Evolutionary conservation across 2,113 vertebrate species (phyloP).

Genomic region (Apteryx mantelli): DNA sequence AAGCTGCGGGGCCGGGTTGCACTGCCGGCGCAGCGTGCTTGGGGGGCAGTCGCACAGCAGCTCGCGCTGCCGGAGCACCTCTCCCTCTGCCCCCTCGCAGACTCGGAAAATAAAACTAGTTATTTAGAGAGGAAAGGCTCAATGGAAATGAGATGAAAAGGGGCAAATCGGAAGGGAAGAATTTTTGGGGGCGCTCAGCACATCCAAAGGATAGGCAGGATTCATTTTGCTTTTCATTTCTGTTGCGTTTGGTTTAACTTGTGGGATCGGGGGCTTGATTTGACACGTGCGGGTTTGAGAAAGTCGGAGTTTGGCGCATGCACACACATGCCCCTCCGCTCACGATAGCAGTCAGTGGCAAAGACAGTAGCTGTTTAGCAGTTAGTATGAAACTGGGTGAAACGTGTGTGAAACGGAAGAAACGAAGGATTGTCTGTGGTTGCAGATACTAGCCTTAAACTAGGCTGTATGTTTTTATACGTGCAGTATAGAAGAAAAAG

Average conservation of each 20-base stretch:
- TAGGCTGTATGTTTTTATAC: background rate
- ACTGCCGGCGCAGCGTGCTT: no score
- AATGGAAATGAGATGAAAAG: background rate
- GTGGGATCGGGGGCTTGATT: background rate
- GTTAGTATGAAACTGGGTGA: no score
- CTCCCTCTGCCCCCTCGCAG: background rate
- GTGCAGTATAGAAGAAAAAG: accelerated
- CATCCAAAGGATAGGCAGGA: background rate
- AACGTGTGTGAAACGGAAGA: background rate
- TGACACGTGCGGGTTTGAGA: background rate
- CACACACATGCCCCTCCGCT: accelerated
- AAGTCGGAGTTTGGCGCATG: no score
- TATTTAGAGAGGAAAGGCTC: background rate
- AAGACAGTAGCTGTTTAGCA: no score
- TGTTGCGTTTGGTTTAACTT: background rate
- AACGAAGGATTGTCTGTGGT: background rate
- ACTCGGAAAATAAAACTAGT: background rate
- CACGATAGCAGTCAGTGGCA: accelerated
- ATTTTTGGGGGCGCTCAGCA: background rate
- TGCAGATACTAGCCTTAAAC: background rate
- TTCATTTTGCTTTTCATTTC: background rate
- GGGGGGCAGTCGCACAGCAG: no score
- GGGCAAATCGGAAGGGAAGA: background rate
- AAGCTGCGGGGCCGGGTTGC: no score
- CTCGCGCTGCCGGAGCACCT: background rate